Conservation (phyloP, 2,113 vertebrate species). For the Heptranchias perlo region DNA sequence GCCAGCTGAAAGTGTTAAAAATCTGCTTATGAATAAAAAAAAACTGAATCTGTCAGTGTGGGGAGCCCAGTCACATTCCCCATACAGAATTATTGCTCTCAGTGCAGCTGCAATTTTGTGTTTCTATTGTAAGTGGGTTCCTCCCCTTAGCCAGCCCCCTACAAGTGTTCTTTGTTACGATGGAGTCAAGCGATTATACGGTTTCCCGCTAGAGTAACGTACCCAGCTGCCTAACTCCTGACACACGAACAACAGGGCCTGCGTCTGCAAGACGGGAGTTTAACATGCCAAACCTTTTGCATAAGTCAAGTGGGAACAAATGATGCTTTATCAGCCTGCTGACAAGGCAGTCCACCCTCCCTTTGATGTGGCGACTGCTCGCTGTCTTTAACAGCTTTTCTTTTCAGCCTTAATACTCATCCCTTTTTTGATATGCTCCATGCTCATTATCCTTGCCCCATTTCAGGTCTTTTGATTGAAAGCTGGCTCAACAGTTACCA, state of each 20-base stretch:
- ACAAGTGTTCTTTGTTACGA: constrained; percentile 69
- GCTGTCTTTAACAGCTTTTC: constrained; percentile 62
- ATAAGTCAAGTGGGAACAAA: constrained; percentile 80
- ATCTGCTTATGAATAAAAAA: constrained; percentile 63
- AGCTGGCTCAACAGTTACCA: constrained; percentile 59
- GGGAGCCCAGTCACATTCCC: constrained; percentile 48
- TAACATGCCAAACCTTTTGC: constrained; percentile 70
- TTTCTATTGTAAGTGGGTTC: constrained; percentile 59
- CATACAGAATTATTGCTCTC: constrained; percentile 61
- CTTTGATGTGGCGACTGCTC: constrained; percentile 69
- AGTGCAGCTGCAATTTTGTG: constrained; percentile 77
- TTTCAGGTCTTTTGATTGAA: constrained; percentile 78
- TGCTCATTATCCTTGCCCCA: constrained; percentile 72
- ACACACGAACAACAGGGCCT: constrained; percentile 57
- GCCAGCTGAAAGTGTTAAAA: constrained; percentile 52
- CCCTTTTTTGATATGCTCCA: constrained; percentile 72
- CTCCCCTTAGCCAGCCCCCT: constrained; percentile 62
- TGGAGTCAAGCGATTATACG: constrained; percentile 65
- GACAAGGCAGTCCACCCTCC: constrained; percentile 54
- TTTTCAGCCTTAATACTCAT: constrained; percentile 65
- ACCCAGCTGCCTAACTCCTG: constrained; percentile 73
- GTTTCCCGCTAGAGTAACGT: constrained; percentile 61
- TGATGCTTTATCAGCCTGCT: constrained; percentile 64
- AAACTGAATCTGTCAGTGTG: constrained; percentile 47
- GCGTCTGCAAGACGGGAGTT: constrained; percentile 62